Evolutionary conservation across 2,113 vertebrate genomes (phyloP), one percentile per base, ranked within the genome.

Genomic region (Notarius lentiginosus): DNA sequence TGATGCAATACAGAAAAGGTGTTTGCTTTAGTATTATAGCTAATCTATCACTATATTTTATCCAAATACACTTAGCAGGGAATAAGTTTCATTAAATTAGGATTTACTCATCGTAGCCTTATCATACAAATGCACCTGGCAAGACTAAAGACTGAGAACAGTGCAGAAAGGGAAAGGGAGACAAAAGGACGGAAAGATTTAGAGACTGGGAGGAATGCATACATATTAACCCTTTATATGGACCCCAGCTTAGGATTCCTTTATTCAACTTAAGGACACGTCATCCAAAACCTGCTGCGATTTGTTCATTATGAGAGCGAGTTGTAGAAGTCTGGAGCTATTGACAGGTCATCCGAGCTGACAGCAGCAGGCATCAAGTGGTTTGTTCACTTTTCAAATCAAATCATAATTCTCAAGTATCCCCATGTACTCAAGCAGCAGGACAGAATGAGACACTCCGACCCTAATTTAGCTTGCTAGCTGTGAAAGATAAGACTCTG

Each of bases 381-480:
- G 58, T 70, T 76, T 75, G 24, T 81, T 30, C 22, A 84, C 66
- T 75, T 56, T 27, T 77, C 22, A 41, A 82, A 82, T 84, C 77
- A 51, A 84, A 47, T 88, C 51, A 49, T 73, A 27, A 24, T 61
- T 81, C 20, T 81, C 20, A 34, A 41, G 79, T 58, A 58, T 61
- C n/a, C 17, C 30, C 30, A 66, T 58, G 53, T 24, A 77, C 75
- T 41, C 79, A 73, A 79, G 82, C 73, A 17, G 73, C 60, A 76
- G 63, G 56, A 47, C 17, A 79, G 51, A 86, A 82, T 12, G 41
- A 79, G 82, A 80, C 83, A 11, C 10, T 72, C 77, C 47, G 72
- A 77, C 66, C 63, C 84, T 34, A 76, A 75, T 82, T 72, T 47
- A 72, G 34, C 51, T 65, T 53, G 60, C 83, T 83, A 58, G 83